Base-by-base conservation (phyloP, 2,888 invertebrate genomes). In the Callyntrura sp. region DNA sequence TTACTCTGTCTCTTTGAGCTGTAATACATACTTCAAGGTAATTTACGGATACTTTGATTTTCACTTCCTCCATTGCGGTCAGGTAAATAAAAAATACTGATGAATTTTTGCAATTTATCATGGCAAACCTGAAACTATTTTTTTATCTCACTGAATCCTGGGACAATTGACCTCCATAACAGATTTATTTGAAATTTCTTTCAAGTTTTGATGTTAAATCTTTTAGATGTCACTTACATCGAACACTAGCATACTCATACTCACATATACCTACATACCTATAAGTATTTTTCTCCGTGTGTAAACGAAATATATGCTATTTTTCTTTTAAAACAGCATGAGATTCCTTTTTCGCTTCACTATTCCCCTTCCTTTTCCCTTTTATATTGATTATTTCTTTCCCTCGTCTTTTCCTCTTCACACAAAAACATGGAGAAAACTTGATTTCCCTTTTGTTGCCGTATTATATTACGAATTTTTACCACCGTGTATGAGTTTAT, bases 381-480 rank as follows among this genome's bases (percentile, higher is more conserved):
- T 86, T 90, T 65, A 81, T 91, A 91, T 91, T 91, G 90, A 91
- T 91, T 91, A 91, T 88, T 86, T 87, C 87, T 89, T 82, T 85
- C 89, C 83, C 73, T 48, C 65, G 85, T 62, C 65, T 85, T 88
- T 68, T 76, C 78, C 78, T 85, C 51, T 14, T 48, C 73, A 76
- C 43, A 85, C 14, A 85, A 84, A 85, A 70, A 70, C 68, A 51
- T 85, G 48, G 43, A 68, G 23, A 84, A 70, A 84, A 78, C 78
- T 78, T 14, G 78, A 78, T 78, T 78, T 78, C 55, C 78, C 78
- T 55, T 78, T 78, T 78, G 78, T 78, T 78, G 78, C 78, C 55
- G 78, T 78, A 78, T 78, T 78, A 78, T 78, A 78, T 78, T 78
- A n/a, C n/a, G n/a, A n/a, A n/a, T n/a, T n/a, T n/a, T n/a, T n/a